phyloP scores from a whole-genome alignment of 2,797 vertebrate species.

The Basileuterus tristriatus region DNA sequence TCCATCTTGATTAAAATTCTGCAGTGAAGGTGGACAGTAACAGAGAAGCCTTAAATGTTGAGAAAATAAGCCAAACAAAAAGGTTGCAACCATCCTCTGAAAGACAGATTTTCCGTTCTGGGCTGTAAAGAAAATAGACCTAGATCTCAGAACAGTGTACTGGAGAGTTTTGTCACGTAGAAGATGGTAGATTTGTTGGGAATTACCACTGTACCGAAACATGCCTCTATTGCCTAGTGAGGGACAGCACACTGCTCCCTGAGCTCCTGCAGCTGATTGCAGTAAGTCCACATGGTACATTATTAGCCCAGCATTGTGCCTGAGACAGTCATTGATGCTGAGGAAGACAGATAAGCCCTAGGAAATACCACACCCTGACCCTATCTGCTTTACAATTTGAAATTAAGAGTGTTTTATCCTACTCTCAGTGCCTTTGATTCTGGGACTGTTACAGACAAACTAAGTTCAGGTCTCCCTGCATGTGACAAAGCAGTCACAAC shows the following conservation, averaged over 20 bases:
- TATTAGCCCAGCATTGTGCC: not conserved
- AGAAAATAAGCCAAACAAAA: not conserved
- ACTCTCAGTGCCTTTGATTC: not conserved
- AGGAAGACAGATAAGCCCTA: not conserved
- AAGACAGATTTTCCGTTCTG: not conserved
- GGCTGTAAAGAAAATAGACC: not conserved
- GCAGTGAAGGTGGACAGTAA: not conserved
- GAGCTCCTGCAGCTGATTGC: not conserved
- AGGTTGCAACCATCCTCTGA: not conserved
- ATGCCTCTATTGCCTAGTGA: not conserved
- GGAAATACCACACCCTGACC: not conserved
- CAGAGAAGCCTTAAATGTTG: not conserved
- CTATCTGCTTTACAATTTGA: not conserved
- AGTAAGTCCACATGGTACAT: not conserved
- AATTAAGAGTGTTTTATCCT: not conserved
- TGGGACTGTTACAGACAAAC: not conserved
- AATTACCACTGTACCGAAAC: not conserved
- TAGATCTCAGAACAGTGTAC: not conserved
- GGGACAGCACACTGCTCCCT: not conserved
- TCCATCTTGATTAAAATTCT: slow-evolving; percentile 12
- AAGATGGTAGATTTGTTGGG: not conserved
- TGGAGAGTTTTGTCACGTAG: not conserved
- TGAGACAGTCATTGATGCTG: not conserved
- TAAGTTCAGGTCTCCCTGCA: not conserved
- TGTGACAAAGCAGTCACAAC: not conserved